These are phyloP conservation scores for Apamea sordens DNA, from an alignment of 2,888 invertebrate species.

Conservation along the genomic window DNA sequence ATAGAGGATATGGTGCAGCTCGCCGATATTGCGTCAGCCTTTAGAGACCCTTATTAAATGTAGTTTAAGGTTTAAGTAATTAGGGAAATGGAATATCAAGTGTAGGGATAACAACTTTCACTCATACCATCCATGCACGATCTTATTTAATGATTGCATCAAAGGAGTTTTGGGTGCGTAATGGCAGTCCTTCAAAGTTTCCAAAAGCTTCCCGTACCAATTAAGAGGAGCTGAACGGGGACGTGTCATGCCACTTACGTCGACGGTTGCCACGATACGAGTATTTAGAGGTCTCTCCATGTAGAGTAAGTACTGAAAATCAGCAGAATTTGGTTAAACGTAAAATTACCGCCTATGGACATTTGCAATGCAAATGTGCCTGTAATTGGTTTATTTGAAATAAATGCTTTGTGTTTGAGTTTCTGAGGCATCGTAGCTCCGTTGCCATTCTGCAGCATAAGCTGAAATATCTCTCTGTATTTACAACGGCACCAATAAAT, in stretches of 20 bases:
- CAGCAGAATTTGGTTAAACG: too few relatives aligned
- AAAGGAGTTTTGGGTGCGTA: not conserved
- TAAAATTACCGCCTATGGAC: too few relatives aligned
- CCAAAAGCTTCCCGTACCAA: not conserved
- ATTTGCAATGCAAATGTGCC: too few relatives aligned
- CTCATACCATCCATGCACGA: not conserved
- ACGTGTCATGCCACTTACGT: not conserved
- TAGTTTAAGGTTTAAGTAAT: not conserved
- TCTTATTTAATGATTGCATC: not conserved
- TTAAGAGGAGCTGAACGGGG: not conserved
- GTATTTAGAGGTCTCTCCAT: not conserved
- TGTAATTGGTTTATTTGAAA: too few relatives aligned
- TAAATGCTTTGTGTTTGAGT: too few relatives aligned
- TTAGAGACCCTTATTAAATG: too few relatives aligned
- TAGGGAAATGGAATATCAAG: not conserved
- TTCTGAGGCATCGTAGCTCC: too few relatives aligned
- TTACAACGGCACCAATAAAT: not conserved
- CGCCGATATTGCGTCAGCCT: not conserved
- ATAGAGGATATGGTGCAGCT: not conserved
- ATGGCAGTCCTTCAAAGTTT: conserved; percentile 21
- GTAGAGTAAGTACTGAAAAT: not conserved
- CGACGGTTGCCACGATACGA: not conserved
- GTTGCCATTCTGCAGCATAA: not conserved
- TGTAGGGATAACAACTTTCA: not conserved
- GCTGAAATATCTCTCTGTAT: not conserved